Evolutionary conservation across 2,797 vertebrate species (phyloP), one percentile per base, ranked within the genome.

Genomic region (Typhlichthys subterraneus): DNA sequence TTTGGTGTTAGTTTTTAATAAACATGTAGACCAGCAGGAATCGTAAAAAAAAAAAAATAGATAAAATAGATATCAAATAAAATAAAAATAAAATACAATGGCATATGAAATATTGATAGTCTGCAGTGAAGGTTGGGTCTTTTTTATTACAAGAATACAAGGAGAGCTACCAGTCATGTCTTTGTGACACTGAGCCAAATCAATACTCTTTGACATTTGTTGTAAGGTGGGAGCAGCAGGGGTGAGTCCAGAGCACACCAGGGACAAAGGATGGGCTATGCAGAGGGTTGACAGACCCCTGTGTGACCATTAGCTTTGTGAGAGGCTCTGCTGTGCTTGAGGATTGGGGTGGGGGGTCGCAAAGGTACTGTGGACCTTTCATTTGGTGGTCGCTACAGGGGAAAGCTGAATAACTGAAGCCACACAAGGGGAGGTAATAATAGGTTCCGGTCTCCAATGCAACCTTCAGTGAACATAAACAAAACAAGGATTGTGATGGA

Each of bases 151-250:
- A 64, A 61, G 38, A 61, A 51, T 77, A 90, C 88, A 91, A 91
- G 92, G 82, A 70, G 74, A 73, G 71, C 57, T 71, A 65, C 81
- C 73, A 74, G 75, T 66, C 79, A 87, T 74, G 84, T 83, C 85
- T 90, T 89, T 89, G 89, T 89, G 86, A 84, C 78, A 80, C 61
- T 62, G 75, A 77, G 82, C 72, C 80, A 84, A 89, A 92, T 94
- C 91, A 89, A 93, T 93, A 92, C 88, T 86, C 85, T 57, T 79
- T 92, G 92, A 92, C 91, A 93, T 93, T 94, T 92, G 87, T 84
- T 88, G 89, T 83, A 88, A 87, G 87, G 91, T 82, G 72, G 70
- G 80, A 84, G 61, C 83, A 84, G 84, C 81, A 66, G 85, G 89
- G 87, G 84, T 76, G 74, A 73, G 79, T 62, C 70, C 55, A 72